phyloP scores from a whole-genome alignment of 2,113 vertebrate species.

The Orthonyx spaldingii region DNA sequence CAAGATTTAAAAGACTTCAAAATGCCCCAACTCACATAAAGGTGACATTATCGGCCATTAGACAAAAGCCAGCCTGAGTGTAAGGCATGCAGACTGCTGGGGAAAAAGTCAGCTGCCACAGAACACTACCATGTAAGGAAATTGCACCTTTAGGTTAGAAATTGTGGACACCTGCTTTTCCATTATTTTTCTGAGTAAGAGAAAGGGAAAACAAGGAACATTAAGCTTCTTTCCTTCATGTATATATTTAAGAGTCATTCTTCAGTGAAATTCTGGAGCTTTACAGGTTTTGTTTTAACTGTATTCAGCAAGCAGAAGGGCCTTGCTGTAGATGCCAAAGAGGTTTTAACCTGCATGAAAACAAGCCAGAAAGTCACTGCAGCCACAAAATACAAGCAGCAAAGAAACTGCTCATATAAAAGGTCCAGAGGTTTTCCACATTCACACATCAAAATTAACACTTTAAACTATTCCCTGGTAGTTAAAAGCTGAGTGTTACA shows the following conservation, averaged over 20 bases:
- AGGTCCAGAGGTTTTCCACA: neutral
- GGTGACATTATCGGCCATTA: neutral
- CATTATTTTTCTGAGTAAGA: neutral
- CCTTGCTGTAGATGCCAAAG: neutral
- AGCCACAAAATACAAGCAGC: neutral
- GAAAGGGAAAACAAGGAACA: neutral
- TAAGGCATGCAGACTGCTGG: neutral
- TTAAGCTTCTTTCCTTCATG: neutral
- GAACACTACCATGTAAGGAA: neutral
- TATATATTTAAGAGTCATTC: neutral
- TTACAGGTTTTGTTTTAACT: neutral
- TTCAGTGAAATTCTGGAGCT: neutral
- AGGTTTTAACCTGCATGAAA: neutral
- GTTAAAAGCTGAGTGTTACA: neutral
- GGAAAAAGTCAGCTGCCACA: neutral
- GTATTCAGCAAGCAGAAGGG: neutral
- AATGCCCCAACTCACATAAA: rapidly evolving
- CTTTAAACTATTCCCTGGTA: neutral
- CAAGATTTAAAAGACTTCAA: neutral
- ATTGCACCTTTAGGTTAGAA: neutral
- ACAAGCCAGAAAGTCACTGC: neutral
- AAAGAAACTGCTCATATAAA: neutral
- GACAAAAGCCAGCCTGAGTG: neutral
- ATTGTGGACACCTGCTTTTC: neutral
- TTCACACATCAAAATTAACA: neutral